Percentiles rank a stretch among this genome's conserved stretches.
phyloP scores from a whole-genome alignment of 2,113 vertebrate genomes.

The Antechinus flavipes region DNA sequence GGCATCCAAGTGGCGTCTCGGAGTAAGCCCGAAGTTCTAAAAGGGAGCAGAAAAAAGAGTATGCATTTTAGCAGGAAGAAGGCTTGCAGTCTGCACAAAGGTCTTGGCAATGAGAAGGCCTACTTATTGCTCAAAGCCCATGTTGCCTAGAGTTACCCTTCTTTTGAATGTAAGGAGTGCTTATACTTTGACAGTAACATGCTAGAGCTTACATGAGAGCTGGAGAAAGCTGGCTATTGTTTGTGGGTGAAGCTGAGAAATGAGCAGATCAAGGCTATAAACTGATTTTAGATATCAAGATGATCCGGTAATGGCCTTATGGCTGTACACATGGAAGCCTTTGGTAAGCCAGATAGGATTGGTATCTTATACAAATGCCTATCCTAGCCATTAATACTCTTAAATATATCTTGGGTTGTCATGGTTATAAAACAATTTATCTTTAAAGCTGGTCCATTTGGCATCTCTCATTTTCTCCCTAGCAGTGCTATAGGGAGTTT shows the following conservation, averaged over 20 bases:
- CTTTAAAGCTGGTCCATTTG: background rate
- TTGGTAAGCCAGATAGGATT: background rate
- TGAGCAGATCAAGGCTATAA: background rate
- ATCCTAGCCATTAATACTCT: background rate
- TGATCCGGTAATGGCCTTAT: background rate
- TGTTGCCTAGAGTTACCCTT: background rate
- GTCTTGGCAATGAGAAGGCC: background rate
- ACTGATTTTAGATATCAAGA: background rate
- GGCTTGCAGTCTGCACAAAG: background rate
- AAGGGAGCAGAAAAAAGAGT: background rate
- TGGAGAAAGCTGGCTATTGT: background rate
- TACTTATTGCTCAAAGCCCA: background rate
- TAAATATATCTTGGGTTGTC: background rate
- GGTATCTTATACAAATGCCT: background rate
- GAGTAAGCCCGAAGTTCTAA: background rate
- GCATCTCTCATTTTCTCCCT: background rate
- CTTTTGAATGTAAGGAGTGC: background rate
- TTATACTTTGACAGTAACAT: background rate
- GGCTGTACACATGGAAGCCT: background rate
- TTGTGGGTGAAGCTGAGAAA: background rate
- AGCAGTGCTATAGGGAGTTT: background rate
- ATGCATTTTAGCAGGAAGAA: background rate
- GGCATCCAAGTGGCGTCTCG: background rate
- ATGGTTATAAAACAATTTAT: background rate
- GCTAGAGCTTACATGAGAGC: background rate